Evolutionary conservation across 2,888 invertebrate species (phyloP).

Genomic region (Megaustenia siamemsis): DNA sequence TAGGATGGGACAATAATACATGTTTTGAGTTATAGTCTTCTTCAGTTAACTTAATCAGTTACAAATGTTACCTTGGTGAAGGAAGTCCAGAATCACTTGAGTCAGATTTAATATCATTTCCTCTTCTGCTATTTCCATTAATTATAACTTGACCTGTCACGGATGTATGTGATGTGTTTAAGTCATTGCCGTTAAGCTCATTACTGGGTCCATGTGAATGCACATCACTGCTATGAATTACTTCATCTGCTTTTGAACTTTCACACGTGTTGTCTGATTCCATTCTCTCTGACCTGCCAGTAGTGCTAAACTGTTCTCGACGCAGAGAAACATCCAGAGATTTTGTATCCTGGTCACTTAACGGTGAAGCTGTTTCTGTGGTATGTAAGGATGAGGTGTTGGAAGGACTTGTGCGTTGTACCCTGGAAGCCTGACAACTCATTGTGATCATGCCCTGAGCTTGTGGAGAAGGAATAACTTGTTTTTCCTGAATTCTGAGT

Average conservation of each 20-base stretch:
- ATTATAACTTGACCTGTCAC: not conserved
- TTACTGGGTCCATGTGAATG: no score
- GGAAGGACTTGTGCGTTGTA: slow-evolving; percentile 10
- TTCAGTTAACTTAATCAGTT: not conserved
- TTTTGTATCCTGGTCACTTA: slow-evolving; percentile 1
- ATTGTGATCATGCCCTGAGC: not conserved
- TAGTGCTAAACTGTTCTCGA: slow-evolving; percentile 30
- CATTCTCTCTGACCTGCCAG: slow-evolving; percentile 19
- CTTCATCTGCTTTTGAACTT: not conserved
- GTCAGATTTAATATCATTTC: not conserved
- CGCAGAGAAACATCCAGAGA: slow-evolving; percentile 40
- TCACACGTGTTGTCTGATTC: not conserved
- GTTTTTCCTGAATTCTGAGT: not conserved
- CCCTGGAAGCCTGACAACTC: not conserved
- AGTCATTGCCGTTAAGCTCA: not conserved
- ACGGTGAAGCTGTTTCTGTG: not conserved
- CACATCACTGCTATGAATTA: not conserved
- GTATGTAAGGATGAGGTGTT: slow-evolving; percentile 18
- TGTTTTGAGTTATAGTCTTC: no score
- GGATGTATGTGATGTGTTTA: not conserved
- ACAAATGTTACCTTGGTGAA: not conserved
- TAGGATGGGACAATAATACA: no score
- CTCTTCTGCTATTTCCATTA: not conserved
- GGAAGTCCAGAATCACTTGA: not conserved
- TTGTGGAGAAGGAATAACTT: slow-evolving; percentile 25